Evolutionary conservation across 2,113 vertebrate genomes (phyloP).

Genomic region (Cichladusa arquata): DNA sequence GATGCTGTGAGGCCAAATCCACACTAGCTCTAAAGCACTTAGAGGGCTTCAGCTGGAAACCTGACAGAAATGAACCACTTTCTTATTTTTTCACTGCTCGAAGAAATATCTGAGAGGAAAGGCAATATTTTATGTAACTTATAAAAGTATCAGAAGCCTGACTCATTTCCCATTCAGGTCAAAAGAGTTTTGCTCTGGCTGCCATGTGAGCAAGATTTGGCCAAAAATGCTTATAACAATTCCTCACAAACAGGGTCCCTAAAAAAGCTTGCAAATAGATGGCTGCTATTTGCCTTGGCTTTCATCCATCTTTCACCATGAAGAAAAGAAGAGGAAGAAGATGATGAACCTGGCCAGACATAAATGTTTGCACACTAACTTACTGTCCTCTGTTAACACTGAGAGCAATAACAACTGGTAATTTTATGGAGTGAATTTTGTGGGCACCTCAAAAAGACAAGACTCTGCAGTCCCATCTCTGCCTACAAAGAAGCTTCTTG

Average conservation of each 20-base stretch:
- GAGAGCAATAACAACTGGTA: background rate
- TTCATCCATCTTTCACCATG: background rate
- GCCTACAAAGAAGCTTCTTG: background rate
- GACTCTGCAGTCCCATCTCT: background rate
- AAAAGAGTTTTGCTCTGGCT: background rate
- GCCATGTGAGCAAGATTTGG: background rate
- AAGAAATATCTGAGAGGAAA: background rate
- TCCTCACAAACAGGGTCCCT: background rate
- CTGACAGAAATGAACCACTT: background rate
- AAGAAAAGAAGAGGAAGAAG: background rate
- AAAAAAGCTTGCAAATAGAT: background rate
- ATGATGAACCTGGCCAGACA: background rate
- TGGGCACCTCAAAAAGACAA: background rate
- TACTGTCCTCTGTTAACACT: background rate
- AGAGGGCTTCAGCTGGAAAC: background rate
- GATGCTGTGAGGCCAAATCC: background rate
- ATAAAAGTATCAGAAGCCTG: background rate
- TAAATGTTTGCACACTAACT: background rate
- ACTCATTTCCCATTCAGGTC: background rate
- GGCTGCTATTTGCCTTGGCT: background rate
- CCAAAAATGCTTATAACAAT: background rate
- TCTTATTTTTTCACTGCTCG: constrained; percentile 2
- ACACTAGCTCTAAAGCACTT: background rate
- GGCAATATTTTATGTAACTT: background rate
- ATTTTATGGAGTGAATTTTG: background rate